Evolutionary conservation across 2,888 invertebrate genomes (phyloP).

Genomic region (Tachina fera): DNA sequence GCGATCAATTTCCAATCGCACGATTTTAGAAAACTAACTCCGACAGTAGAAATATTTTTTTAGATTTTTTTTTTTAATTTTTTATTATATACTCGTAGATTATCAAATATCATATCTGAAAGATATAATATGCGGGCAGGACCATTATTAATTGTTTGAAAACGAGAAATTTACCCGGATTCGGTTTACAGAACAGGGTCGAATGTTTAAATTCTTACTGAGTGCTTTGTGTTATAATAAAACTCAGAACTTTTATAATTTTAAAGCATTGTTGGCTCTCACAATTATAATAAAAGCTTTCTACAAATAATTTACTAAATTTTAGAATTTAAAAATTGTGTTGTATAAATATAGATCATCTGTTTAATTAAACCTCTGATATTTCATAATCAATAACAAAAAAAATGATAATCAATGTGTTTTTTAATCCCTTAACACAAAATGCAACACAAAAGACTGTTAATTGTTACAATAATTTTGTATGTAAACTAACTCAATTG

Average conservation of each 20-base stretch:
- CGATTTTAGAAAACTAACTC: no score
- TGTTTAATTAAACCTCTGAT: constrained; percentile 19
- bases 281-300: neutral
- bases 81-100: no score
- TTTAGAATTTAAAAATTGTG: constrained; percentile 28
- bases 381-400: constrained; percentile 10
- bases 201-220: no score
- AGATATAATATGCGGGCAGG: no score
- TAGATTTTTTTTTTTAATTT: no score
- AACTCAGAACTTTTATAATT: neutral
- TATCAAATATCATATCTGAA: no score
- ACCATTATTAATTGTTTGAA: no score
- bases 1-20: no score
- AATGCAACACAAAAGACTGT: constrained; percentile 70
- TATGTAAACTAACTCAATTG: constrained; percentile 11
- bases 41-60: no score
- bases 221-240: no score
- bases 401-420: constrained; percentile 16
- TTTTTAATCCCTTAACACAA: constrained; percentile 51
- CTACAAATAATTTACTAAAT: constrained; percentile 5
- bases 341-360: constrained; percentile 50
- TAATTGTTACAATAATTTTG: constrained; percentile 63
- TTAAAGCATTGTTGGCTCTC: neutral
- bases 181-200: no score
- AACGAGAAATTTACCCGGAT: no score